Conservation (phyloP, 2,888 invertebrate genomes). For the Physocephala rufipes region DNA sequence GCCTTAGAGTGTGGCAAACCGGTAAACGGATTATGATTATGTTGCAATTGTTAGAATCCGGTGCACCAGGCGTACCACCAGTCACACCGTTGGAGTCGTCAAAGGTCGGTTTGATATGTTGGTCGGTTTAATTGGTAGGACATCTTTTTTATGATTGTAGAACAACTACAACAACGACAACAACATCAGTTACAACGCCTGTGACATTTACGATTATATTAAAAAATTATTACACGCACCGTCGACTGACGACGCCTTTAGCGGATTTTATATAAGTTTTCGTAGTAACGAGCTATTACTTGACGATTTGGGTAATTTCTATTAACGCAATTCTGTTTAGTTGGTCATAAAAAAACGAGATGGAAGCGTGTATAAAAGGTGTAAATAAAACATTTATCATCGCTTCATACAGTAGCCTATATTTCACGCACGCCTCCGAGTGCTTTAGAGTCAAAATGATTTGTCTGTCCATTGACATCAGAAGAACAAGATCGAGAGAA, state of each 20-base stretch:
- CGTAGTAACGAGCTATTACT: neutral
- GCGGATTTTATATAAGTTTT: neutral
- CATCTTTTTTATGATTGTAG: neutral
- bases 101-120: neutral
- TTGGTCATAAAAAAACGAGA: neutral
- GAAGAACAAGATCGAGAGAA: conserved; percentile 10
- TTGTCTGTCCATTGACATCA: conserved; percentile 13
- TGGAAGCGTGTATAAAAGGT: neutral
- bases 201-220: conserved; percentile 21
- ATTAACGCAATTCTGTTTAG: neutral
- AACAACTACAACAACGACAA: neutral
- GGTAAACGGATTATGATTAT: conserved; percentile 45
- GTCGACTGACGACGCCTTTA: neutral
- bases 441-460: conserved; percentile 22
- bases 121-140: neutral
- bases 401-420: conserved; percentile 16
- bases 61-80: neutral
- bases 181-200: neutral
- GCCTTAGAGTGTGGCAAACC: conserved; percentile 63
- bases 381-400: conserved; percentile 4
- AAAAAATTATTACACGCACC: conserved; percentile 15
- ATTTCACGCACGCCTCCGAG: conserved; percentile 22
- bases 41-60: too few relatives aligned
- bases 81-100: neutral
- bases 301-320: neutral